Evolutionary conservation across 1,140 invertebrate genomes (phyloP), one percentile per base, ranked within the genome.

Genomic region (Achroia grisella): DNA sequence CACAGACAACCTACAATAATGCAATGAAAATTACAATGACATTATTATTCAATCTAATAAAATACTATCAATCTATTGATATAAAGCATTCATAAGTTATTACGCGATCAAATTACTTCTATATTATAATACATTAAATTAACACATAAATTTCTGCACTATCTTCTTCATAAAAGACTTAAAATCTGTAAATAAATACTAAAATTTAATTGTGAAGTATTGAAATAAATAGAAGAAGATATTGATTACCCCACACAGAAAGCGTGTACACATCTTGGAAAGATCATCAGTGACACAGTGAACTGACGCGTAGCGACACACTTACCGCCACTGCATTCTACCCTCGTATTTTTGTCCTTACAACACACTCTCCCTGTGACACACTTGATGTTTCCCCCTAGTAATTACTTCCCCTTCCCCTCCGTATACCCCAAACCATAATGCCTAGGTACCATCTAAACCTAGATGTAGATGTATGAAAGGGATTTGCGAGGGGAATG

Each of bases 271-370:
- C 51, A 55, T 69, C 63, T 70, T 68, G 49, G 63, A 78, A 79
- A 78, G 73, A 81, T 80, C 77, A 81, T 69, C 74, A 75, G 64
- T 84, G 80, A 82, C 80, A 84, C 74, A 82, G 80, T 84, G 78
- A 84, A 81, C 77, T 76, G 75, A 76, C 61, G 73, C 68, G 66
- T 69, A 56, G 49, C 75, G 80, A 68, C 78, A 84, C 78, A 78
- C 72, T 81, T 80, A 81, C 76, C 77, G 74, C 69, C 61, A 69
- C 61, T 79, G 72, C 72, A 63, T 66, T 69, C 60, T 66, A 53
- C 70, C 69, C 72, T 70, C 62, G 65, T 70, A 77, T 75, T 80
- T 81, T 79, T 81, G 70, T 84, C 68, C 74, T 73, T 72, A 73
- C 76, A 77, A 70, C 75, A 79, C 71, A 76, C 74, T 78, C 79